Evolutionary conservation across 1,140 invertebrate genomes (phyloP).

Genomic region (Aricia agestis): DNA sequence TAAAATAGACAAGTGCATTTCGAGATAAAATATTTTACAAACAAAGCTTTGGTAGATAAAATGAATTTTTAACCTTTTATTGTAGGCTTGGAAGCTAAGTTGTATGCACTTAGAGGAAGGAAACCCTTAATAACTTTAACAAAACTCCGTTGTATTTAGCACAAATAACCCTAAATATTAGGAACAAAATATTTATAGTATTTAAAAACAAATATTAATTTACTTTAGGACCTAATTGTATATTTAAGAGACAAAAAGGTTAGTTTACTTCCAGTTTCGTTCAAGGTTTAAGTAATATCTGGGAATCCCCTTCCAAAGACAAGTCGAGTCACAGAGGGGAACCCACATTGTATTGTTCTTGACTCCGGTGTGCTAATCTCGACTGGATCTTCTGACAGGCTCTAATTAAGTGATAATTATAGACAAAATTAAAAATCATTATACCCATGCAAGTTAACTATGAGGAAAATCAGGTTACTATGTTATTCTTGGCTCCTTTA

Average conservation of each 20-base stretch:
- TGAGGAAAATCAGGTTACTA: background rate
- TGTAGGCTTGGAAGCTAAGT: background rate
- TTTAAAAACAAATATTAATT: background rate
- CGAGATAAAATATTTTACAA: too few species aligned
- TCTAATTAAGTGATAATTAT: background rate
- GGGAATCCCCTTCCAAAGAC: background rate
- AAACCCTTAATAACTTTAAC: background rate
- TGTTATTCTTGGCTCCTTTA: conserved; percentile 3
- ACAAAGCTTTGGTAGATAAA: too few species aligned
- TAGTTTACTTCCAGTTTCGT: background rate
- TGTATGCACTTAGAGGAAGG: background rate
- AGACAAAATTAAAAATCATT: background rate
- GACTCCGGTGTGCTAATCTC: background rate
- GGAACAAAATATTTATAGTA: background rate
- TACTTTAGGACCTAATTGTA: background rate
- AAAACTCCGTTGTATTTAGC: background rate
- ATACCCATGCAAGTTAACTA: background rate
- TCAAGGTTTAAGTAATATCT: background rate
- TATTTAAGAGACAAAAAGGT: background rate
- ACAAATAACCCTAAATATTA: background rate
- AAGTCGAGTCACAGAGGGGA: background rate
- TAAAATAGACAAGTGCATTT: too few species aligned
- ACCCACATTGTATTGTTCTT: background rate
- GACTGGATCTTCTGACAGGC: background rate
- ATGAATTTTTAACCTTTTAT: too few species aligned